Evolutionary conservation across 2,797 vertebrate genomes (phyloP), one percentile per base, ranked within the genome.

Genomic region (Sebastes steindachneri): DNA sequence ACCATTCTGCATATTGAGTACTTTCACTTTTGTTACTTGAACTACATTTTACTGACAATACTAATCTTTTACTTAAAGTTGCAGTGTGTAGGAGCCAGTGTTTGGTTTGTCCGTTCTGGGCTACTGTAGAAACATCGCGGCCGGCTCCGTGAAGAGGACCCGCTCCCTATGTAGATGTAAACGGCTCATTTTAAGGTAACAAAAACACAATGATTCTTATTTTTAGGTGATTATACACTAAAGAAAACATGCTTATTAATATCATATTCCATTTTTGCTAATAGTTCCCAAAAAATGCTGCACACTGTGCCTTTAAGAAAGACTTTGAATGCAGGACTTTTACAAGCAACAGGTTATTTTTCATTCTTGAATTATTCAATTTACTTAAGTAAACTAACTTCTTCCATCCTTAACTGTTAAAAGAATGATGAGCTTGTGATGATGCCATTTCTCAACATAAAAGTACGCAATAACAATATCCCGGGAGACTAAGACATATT

Each of bases 391-490:
- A 45, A 54, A 41, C n/a, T 2, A 68, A 31, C 4, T 10, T 15
- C 25, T 63, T 35, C 6, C 31, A n/a, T 41, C 21, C 0, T 3
- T n/a, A 25, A 45, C 41, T 37, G 41, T 15, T 31, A 11, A 68
- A n/a, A 45, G 17, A 53, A 8, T 6, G 10, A 25, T 12, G 23
- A 14, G 10, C 4, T 41, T 10, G n/a, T 71, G 35, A 77, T 67
- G 31, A 55, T 1, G 11, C 15, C 3, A 15, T 71, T 78, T 73
- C 73, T 66, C 28, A 67, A 51, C 25, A 28, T 23, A 55, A 71
- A 83, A 58, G 3, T 57, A 23, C 62, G 31, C 26, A 71, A 59
- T 69, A 82, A 72, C 21, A 69, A 35, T 73, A 72, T 51, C 62
- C 59, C 7, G 15, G 10, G 45, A 82, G 25, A 70, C 37, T 11